Percentiles rank a stretch among this genome's conserved stretches.
phyloP scores from a whole-genome alignment of 2,797 vertebrate species.

The Cyclura pinguis region DNA sequence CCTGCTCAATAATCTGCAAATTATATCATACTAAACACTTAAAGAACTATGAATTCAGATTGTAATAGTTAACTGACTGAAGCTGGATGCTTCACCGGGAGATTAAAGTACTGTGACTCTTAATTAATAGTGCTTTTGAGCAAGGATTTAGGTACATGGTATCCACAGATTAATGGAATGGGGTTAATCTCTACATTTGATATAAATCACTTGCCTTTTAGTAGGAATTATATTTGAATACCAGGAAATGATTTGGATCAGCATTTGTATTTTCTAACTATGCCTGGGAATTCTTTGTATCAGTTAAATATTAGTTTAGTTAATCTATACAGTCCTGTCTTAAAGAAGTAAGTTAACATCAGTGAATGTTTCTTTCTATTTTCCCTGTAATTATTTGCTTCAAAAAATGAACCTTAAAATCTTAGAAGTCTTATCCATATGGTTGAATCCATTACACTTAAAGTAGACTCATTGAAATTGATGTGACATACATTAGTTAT shows the following conservation, averaged over 20 bases:
- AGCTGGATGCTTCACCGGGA: not conserved
- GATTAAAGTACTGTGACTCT: not conserved
- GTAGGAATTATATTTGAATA: not conserved
- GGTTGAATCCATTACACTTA: not conserved
- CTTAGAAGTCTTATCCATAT: not conserved
- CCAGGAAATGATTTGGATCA: no score
- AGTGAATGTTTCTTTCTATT: not conserved
- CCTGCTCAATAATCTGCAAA: not conserved
- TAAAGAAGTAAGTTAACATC: not conserved
- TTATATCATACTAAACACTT: not conserved
- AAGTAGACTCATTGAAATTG: no score
- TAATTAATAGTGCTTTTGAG: not conserved
- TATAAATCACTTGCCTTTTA: not conserved
- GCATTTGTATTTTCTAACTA: not conserved
- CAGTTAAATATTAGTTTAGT: not conserved
- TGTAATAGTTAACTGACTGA: not conserved
- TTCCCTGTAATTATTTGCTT: not conserved
- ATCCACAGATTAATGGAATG: not conserved
- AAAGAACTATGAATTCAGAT: not conserved
- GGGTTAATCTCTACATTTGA: not conserved
- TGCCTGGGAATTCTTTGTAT: not conserved
- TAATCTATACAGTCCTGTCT: not conserved
- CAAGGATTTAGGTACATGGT: not conserved
- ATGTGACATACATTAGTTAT: not conserved
- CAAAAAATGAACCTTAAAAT: conserved; percentile 17